These are phyloP conservation scores for Hippocampus mohnikei DNA, from an alignment of 2,113 vertebrate species.

Conservation along the genomic window DNA sequence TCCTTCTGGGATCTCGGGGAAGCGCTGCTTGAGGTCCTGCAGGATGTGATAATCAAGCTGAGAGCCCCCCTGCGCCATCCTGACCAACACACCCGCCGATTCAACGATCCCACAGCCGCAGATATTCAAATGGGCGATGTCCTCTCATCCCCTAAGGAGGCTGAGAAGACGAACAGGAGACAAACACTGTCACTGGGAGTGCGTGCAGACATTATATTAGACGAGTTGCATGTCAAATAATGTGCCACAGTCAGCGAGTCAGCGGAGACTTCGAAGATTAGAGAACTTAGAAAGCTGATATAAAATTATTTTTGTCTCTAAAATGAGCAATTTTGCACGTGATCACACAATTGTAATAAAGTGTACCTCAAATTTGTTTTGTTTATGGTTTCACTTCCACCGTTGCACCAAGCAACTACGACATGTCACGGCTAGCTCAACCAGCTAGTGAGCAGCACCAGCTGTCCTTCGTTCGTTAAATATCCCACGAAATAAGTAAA, in stretches of 20 bases:
- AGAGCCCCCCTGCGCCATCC: slow-evolving; percentile 93
- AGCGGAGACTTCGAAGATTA: slow-evolving; percentile 22
- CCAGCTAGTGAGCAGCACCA: slow-evolving; percentile 38
- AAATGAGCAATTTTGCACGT: background rate
- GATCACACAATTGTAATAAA: background rate
- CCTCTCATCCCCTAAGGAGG: slow-evolving; percentile 79
- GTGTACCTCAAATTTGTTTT: slow-evolving; percentile 31
- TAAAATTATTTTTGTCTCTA: background rate
- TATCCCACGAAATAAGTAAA: slow-evolving; percentile 19
- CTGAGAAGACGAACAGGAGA: slow-evolving; percentile 6
- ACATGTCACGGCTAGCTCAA: slow-evolving; percentile 53
- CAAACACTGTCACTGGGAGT: background rate
- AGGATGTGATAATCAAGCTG: slow-evolving; percentile 92
- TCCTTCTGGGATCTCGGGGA: slow-evolving; percentile 96
- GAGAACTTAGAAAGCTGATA: background rate
- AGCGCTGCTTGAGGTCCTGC: slow-evolving; percentile 95
- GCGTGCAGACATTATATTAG: background rate
- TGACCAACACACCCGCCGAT: slow-evolving; percentile 70
- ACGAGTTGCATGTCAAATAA: slow-evolving; percentile 11
- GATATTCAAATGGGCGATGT: slow-evolving; percentile 75
- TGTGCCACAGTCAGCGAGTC: slow-evolving; percentile 39
- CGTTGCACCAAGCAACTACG: slow-evolving; percentile 59
- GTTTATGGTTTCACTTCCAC: slow-evolving; percentile 35
- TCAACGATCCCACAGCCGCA: slow-evolving; percentile 83
- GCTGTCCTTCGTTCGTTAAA: slow-evolving; percentile 24